Conservation (phyloP, 1,140 invertebrate species). For the Diachasma alloeum region DNA sequence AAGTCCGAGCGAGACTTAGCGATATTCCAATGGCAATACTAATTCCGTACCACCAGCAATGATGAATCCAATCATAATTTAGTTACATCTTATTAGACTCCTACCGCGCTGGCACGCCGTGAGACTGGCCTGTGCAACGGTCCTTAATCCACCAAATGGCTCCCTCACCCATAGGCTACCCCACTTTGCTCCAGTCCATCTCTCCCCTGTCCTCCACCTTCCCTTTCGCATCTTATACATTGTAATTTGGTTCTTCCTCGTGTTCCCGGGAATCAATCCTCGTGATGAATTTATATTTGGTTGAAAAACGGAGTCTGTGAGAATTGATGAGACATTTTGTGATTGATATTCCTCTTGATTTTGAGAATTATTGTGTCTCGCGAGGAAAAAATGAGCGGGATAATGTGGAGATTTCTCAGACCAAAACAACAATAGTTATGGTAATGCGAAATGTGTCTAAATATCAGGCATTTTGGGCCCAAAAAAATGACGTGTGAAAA, state of each 20-base stretch:
- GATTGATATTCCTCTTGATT: not conserved
- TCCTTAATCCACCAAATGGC: conserved; percentile 61
- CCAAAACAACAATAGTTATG: no score
- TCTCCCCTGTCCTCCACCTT: conserved; percentile 11
- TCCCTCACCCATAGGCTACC: conserved; percentile 21
- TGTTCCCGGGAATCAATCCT: not conserved
- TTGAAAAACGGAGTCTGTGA: not conserved
- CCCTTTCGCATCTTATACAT: not conserved
- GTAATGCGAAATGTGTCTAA: no score
- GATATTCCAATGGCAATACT: conserved; percentile 54
- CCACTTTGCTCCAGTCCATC: conserved; percentile 6
- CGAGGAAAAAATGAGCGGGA: no score
- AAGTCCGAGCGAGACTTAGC: conserved; percentile 28
- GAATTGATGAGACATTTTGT: not conserved
- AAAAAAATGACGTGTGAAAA: no score
- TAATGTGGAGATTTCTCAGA: no score
- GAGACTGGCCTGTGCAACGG: conserved; percentile 56
- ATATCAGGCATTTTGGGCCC: no score
- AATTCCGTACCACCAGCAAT: conserved; percentile 56
- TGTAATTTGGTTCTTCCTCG: not conserved
- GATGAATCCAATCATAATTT: conserved; percentile 66
- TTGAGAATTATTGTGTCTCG: not conserved
- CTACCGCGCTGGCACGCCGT: conserved; percentile 60
- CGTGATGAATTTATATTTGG: not conserved
- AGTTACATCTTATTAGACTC: conserved; percentile 65